A percentile compares a stretch with the other conserved stretches of the same genome.
Evolutionary conservation across 2,888 invertebrate species (phyloP).

Genomic region (Sisyra nigra): DNA sequence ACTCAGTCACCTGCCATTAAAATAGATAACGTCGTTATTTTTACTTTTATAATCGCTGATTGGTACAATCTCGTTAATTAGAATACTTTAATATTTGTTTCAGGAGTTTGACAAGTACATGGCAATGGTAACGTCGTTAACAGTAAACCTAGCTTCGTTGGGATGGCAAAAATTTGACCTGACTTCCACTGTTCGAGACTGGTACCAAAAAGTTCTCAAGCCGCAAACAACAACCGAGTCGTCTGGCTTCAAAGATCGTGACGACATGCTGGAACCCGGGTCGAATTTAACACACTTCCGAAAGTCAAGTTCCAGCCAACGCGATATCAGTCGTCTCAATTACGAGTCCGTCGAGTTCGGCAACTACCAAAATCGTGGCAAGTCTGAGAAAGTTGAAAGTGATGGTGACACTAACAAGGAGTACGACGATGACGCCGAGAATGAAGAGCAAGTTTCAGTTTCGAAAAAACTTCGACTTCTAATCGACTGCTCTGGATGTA

Average conservation of each 20-base stretch:
- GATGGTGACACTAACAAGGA: neutral
- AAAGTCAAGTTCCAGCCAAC: neutral
- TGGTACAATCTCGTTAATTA: no score
- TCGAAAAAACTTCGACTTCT: conserved; percentile 50
- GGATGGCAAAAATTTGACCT: conserved; percentile 84
- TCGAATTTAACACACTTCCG: neutral
- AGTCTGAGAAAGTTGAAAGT: neutral
- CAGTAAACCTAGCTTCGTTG: conserved; percentile 43
- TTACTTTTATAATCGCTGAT: no score
- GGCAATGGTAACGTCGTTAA: conserved; percentile 35
- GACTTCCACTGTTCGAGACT: conserved; percentile 57
- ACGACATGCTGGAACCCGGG: neutral
- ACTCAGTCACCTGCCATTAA: no score
- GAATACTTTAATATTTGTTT: conserved; percentile 9
- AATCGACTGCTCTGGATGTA: conserved; percentile 74
- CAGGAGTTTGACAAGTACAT: conserved; percentile 42
- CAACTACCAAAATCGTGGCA: neutral
- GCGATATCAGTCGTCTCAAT: conserved; percentile 1
- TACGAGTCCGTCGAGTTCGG: conserved; percentile 3
- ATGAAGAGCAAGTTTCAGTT: conserved; percentile 14
- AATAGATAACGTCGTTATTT: no score
- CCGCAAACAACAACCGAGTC: neutral
- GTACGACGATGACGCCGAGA: conserved; percentile 13
- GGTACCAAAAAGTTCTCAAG: conserved; percentile 32
- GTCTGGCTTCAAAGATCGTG: neutral